Conservation (phyloP, 2,113 vertebrate species). For the Phycodurus eques region DNA sequence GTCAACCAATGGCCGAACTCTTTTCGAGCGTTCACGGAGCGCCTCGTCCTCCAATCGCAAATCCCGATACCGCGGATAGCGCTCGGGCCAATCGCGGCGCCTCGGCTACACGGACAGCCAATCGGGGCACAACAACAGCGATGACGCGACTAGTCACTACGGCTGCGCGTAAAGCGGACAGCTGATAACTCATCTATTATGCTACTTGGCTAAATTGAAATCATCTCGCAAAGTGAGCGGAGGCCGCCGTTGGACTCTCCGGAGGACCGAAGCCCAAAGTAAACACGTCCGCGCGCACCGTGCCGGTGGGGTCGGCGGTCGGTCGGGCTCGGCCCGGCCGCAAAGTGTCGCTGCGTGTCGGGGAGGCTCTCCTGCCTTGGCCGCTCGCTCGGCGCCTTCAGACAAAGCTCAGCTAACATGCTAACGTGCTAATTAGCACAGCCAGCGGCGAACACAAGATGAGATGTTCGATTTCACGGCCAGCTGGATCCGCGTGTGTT, state of each 20-base stretch:
- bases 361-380: conserved; percentile 42
- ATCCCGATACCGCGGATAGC: neutral
- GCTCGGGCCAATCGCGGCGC: conserved; percentile 32
- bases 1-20: neutral
- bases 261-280: conserved; percentile 80
- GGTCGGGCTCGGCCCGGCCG: conserved; percentile 22
- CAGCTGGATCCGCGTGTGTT: neutral
- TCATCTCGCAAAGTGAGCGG: conserved; percentile 75
- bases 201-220: conserved; percentile 89
- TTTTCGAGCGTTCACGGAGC: neutral
- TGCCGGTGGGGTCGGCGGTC: conserved; percentile 44
- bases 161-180: conserved; percentile 80
- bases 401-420: conserved; percentile 76
- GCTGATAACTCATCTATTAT: conserved; percentile 89
- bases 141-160: conserved; percentile 72
- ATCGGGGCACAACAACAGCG: conserved; percentile 79
- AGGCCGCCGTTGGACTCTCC: conserved; percentile 79
- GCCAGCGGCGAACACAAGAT: conserved; percentile 33
- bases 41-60: conserved; percentile 1
- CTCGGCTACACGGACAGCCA: conserved; percentile 15
- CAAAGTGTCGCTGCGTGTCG: neutral
- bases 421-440: conserved; percentile 43
- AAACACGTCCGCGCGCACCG: conserved; percentile 58
- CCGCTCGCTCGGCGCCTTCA: conserved; percentile 78
- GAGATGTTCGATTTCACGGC: neutral